phyloP scores from a whole-genome alignment of 2,113 vertebrate genomes.

The Phoenicopterus ruber region DNA sequence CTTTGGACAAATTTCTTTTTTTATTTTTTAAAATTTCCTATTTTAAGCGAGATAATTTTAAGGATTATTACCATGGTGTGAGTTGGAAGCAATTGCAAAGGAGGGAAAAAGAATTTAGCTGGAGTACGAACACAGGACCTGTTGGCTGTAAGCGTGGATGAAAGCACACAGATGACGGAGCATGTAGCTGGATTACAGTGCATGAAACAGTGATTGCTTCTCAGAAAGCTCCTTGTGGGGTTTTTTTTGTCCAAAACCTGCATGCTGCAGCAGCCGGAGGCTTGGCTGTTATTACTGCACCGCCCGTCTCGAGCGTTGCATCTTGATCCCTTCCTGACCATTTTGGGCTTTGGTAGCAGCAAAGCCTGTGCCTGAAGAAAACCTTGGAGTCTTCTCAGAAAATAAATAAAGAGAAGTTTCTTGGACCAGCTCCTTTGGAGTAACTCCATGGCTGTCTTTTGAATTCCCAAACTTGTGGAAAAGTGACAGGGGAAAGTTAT shows the following conservation, averaged over 20 bases:
- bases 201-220: background rate
- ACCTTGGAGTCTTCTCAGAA: background rate
- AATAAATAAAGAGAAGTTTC: background rate
- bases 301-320: rapidly evolving
- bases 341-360: background rate
- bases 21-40: background rate
- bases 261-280: background rate
- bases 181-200: background rate
- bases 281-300: background rate
- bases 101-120: rapidly evolving
- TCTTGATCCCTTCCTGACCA: rapidly evolving
- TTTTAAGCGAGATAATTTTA: background rate
- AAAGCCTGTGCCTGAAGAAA: background rate
- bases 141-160: background rate
- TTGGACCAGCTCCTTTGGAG: background rate
- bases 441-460: background rate
- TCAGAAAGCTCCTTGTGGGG: background rate
- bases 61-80: rapidly evolving
- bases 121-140: background rate
- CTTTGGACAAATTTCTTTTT: no score
- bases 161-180: rapidly evolving
- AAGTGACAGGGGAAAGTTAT: slow-evolving; percentile 69
- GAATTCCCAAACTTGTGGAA: slow-evolving; percentile 41
- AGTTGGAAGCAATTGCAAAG: background rate
- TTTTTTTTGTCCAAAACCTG: background rate